phyloP scores from a whole-genome alignment of 2,113 vertebrate species.

The Notechis scutatus region DNA sequence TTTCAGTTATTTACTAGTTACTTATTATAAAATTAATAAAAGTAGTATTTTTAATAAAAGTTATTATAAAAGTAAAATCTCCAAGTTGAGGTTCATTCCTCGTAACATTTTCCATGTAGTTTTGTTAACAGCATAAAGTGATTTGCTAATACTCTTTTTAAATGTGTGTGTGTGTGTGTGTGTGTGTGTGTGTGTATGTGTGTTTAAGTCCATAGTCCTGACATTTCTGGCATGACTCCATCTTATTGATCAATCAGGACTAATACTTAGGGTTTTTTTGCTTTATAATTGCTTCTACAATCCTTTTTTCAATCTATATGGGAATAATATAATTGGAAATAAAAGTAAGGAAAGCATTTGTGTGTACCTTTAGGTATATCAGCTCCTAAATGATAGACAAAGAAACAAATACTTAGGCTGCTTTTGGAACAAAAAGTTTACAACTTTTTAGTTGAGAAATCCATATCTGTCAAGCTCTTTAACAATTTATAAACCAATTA shows the following conservation, averaged over 20 bases:
- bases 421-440: background rate
- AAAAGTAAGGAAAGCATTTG: background rate
- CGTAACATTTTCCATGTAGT: background rate
- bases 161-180: too few relatives aligned
- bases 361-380: background rate
- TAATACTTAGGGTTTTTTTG: background rate
- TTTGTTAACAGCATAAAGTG: background rate
- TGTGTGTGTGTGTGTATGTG: too few relatives aligned
- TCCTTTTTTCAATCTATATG: background rate
- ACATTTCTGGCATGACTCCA: background rate
- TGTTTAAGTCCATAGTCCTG: background rate
- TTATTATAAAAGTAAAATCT: background rate
- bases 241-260: background rate
- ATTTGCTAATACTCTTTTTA: background rate
- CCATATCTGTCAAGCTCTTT: background rate
- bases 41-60: too few relatives aligned
- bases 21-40: background rate
- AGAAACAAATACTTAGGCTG: background rate
- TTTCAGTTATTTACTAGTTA: background rate
- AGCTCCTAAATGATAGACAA: background rate
- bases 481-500: slow-evolving; percentile 12
- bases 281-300: background rate
- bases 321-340: background rate
- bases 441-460: background rate
- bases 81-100: background rate